These are phyloP conservation scores for Contarinia nasturtii DNA, from an alignment of 1,140 invertebrate species.

Conservation along the genomic window DNA sequence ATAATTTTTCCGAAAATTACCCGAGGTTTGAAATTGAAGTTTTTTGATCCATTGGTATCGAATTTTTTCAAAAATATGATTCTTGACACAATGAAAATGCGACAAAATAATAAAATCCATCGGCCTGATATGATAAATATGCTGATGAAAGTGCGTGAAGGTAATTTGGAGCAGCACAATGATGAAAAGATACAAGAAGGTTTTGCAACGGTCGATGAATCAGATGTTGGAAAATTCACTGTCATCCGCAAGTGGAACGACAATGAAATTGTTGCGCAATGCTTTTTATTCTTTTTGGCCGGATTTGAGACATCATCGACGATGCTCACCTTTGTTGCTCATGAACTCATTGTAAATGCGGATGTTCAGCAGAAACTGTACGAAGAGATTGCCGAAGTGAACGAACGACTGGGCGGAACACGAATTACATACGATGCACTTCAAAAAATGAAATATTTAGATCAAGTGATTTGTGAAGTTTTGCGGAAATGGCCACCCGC, in stretches of 20 bases:
- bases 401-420: slow-evolving; percentile 7
- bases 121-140: slow-evolving; percentile 27
- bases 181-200: slow-evolving; percentile 2
- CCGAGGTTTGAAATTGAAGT: slow-evolving; percentile 13
- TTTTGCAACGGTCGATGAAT: slow-evolving; percentile 4
- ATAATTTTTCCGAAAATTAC: slow-evolving; percentile 5
- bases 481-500: slow-evolving; percentile 34
- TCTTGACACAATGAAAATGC: slow-evolving; percentile 26
- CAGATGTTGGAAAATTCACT: slow-evolving; percentile 2
- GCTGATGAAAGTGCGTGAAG: slow-evolving; percentile 20
- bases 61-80: slow-evolving; percentile 31
- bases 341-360: slow-evolving; percentile 14
- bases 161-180: slow-evolving; percentile 3
- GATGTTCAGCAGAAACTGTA: slow-evolving; percentile 20
- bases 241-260: slow-evolving; percentile 5
- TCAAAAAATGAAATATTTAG: slow-evolving; percentile 22
- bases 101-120: slow-evolving; percentile 22
- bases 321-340: slow-evolving; percentile 10
- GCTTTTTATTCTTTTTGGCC: slow-evolving; percentile 22
- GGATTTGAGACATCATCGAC: slow-evolving; percentile 20
- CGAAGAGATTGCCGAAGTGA: slow-evolving; percentile 14
- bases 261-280: slow-evolving; percentile 18
- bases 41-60: slow-evolving; percentile 25
- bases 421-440: slow-evolving; percentile 15
- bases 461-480: slow-evolving; percentile 26